Percentiles rank a stretch among this genome's conserved stretches.
These are phyloP conservation scores for Apogon talboti DNA, from an alignment of 2,797 vertebrate species.

Conservation along the genomic window DNA sequence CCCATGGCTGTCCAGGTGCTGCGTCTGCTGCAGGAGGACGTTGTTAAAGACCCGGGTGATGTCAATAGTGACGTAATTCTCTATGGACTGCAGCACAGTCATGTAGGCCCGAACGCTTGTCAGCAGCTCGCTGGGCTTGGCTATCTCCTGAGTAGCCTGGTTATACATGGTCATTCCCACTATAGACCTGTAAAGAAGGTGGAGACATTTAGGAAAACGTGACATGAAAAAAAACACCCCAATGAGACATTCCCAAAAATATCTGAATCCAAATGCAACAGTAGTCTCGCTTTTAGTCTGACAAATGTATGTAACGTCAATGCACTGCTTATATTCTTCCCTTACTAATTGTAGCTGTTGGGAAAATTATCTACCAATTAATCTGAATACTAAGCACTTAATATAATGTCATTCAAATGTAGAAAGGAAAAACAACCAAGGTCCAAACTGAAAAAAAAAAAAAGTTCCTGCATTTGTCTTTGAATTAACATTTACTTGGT, in stretches of 20 bases:
- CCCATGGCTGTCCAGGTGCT: conserved; percentile 98
- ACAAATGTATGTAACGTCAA: too few relatives aligned
- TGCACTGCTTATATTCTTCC: too few relatives aligned
- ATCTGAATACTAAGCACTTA: too few relatives aligned
- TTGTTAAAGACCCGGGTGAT: conserved; percentile 99
- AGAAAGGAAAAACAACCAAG: neutral
- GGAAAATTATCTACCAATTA: too few relatives aligned
- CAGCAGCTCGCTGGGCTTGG: conserved; percentile 97
- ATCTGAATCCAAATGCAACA: too few relatives aligned
- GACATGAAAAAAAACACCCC: neutral
- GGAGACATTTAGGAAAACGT: neutral
- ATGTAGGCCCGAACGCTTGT: conserved; percentile 98
- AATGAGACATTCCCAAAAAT: neutral
- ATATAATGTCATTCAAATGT: too few relatives aligned
- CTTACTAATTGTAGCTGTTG: too few relatives aligned
- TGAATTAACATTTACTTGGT: conserved; percentile 90
- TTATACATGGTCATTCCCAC: conserved; percentile 99
- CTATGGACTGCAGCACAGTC: conserved; percentile 98
- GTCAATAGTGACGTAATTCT: conserved; percentile 99
- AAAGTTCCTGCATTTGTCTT: too few relatives aligned
- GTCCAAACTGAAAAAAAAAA: neutral
- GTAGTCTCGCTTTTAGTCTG: too few relatives aligned
- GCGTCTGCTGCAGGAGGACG: conserved; percentile 98
- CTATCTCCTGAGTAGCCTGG: conserved; percentile 98
- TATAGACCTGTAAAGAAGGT: conserved; percentile 65